These are phyloP conservation scores for Sebastes steindachneri DNA, from an alignment of 2,797 vertebrate species.

Conservation along the genomic window DNA sequence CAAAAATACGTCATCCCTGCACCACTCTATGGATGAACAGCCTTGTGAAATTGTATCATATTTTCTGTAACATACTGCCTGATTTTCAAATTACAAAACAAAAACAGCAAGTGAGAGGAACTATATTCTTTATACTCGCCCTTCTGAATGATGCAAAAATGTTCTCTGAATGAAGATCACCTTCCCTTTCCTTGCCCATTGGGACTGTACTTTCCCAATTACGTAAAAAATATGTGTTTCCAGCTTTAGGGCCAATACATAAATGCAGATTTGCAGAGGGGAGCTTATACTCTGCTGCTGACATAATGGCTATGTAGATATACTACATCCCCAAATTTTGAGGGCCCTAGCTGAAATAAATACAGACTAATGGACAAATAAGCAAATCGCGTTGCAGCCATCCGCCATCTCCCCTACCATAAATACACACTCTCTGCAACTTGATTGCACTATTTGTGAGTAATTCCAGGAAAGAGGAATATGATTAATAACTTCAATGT, in stretches of 20 bases:
- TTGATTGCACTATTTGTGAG: conserved; percentile 74
- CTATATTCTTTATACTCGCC: fast-evolving
- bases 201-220: background rate
- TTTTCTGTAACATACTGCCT: background rate
- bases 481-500: conserved; percentile 79
- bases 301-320: conserved; percentile 31
- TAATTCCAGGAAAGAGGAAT: conserved; percentile 78
- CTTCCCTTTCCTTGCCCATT: background rate
- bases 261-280: conserved; percentile 20
- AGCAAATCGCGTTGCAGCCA: conserved; percentile 40
- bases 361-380: conserved; percentile 55
- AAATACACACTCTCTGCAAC: conserved; percentile 63
- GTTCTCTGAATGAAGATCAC: background rate
- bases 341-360: conserved; percentile 54
- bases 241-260: conserved; percentile 6
- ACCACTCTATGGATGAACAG: background rate
- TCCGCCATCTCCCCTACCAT: conserved; percentile 53
- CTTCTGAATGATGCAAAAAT: background rate
- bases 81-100: background rate
- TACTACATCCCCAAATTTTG: conserved; percentile 28
- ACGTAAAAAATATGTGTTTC: conserved; percentile 10
- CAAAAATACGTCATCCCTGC: too few species aligned
- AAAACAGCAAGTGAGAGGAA: background rate
- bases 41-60: background rate
- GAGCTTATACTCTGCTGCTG: conserved; percentile 10